phyloP scores from a whole-genome alignment of 1,140 invertebrate species.

The Orchesella cincta region DNA sequence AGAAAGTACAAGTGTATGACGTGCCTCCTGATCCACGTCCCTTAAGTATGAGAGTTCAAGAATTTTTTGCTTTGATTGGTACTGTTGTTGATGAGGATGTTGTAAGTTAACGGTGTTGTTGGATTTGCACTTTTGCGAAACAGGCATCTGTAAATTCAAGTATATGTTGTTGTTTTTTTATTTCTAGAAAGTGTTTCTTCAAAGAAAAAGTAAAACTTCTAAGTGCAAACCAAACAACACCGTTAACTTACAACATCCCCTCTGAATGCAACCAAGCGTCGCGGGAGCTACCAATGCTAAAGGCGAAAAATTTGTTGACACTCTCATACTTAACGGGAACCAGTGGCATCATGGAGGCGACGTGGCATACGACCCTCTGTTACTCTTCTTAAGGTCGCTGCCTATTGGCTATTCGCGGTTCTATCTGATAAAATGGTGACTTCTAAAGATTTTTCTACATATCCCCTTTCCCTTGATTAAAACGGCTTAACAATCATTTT shows the following conservation, averaged over 20 bases:
- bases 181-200: background rate
- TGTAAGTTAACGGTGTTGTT: background rate
- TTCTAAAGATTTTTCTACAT: conserved; percentile 48
- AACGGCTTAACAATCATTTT: conserved; percentile 36
- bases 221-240: background rate
- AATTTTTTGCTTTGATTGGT: background rate
- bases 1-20: background rate
- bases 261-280: background rate
- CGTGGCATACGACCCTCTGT: background rate
- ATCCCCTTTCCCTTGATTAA: conserved; percentile 25
- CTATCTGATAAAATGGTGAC: conserved; percentile 53
- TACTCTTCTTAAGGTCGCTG: conserved; percentile 28
- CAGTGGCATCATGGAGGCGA: no score
- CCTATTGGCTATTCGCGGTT: conserved; percentile 21
- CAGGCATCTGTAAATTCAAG: background rate
- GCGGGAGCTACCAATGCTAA: no score
- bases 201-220: background rate
- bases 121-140: background rate
- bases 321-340: conserved; percentile 39
- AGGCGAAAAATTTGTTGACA: conserved; percentile 20
- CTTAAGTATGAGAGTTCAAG: conserved; percentile 30
- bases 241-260: conserved; percentile 39
- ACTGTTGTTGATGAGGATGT: conserved; percentile 33
- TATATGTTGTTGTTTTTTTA: no score
- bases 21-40: conserved; percentile 48